These are phyloP conservation scores for Ctenopoma kingsleyae DNA, from an alignment of 2,797 vertebrate genomes.

Conservation along the genomic window DNA sequence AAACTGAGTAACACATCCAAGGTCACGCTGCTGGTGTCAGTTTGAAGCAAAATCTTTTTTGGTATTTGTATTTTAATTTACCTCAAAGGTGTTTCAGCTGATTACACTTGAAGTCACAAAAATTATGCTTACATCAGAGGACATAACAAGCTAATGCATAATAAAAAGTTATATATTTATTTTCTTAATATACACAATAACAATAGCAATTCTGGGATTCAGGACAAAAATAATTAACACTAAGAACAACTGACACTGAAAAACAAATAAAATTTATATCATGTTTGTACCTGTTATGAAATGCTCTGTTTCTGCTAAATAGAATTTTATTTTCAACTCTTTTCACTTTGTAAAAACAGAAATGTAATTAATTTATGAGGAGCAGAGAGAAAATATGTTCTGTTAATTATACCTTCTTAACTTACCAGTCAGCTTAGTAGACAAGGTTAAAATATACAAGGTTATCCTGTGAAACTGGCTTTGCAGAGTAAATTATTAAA, in stretches of 20 bases:
- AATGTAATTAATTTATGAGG: neutral
- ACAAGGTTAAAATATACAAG: neutral
- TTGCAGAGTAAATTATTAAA: slow-evolving; percentile 16
- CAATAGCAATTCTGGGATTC: neutral
- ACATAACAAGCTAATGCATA: too few species aligned
- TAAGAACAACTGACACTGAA: neutral
- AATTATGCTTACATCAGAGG: neutral
- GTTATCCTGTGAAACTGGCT: neutral
- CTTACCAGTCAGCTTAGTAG: neutral
- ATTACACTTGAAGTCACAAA: slow-evolving; percentile 12
- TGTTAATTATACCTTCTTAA: slow-evolving; percentile 5
- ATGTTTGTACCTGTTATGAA: neutral
- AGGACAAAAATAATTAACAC: neutral
- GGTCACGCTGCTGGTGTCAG: slow-evolving; percentile 24
- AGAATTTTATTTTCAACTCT: neutral
- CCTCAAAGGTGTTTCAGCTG: slow-evolving; percentile 17
- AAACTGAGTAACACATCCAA: slow-evolving; percentile 47
- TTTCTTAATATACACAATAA: neutral
- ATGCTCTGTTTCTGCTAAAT: neutral
- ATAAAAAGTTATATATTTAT: too few species aligned
- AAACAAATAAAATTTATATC: neutral
- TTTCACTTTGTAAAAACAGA: neutral
- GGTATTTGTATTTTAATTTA: slow-evolving; percentile 10
- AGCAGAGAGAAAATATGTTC: neutral
- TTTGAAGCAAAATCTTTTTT: slow-evolving; percentile 2